Evolutionary conservation across 2,797 vertebrate species (phyloP), one percentile per base, ranked within the genome.

Genomic region (Cossypha heuglini): DNA sequence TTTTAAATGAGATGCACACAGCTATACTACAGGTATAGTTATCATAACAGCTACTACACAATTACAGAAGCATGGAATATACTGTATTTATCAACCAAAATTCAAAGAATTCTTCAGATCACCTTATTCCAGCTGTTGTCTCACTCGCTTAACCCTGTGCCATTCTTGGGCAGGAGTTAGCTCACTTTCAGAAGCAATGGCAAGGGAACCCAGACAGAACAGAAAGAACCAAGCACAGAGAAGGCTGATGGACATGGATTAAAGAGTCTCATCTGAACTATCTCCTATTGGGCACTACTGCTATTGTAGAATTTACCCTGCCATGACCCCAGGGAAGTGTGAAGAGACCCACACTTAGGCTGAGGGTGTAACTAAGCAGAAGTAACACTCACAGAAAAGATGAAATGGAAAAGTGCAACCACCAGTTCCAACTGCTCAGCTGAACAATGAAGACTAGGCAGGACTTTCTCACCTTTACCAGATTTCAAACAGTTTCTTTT

Each of bases 201-300:
- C 40, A 74, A 68, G 13, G 35, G 64, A 91, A 59, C 1, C 9
- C 3, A 25, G 62, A 51, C 13, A 40, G 37, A 78, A 66, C 4
- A 75, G 31, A 81, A 28, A 55, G 28, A 57, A 51, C 10, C 43
- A 68, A 63, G n/a, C n/a, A 57, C 49, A 64, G 16, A 67, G 24
- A 33, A 66, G 74, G 28, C 11, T 31, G 49, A 38, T 9, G 26
- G 26, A n/a, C 0, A 0, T 35, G 48, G 48, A 77, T 66, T 90
- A 61, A 22, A 59, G 17, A 17, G 33, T 59, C 88, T 66, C 46
- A 86, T 22, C 26, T 51, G 25, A 66, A 33, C 15, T 58, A 14
- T 28, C 35, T 86, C n/a, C 20, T 78, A 1, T 5, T 42, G 52
- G 46, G 73, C 28, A 33, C 49, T 63, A 33, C 6, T 48, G 33